These are phyloP conservation scores for Todus mexicanus DNA, from an alignment of 2,797 vertebrate species.

Conservation along the genomic window DNA sequence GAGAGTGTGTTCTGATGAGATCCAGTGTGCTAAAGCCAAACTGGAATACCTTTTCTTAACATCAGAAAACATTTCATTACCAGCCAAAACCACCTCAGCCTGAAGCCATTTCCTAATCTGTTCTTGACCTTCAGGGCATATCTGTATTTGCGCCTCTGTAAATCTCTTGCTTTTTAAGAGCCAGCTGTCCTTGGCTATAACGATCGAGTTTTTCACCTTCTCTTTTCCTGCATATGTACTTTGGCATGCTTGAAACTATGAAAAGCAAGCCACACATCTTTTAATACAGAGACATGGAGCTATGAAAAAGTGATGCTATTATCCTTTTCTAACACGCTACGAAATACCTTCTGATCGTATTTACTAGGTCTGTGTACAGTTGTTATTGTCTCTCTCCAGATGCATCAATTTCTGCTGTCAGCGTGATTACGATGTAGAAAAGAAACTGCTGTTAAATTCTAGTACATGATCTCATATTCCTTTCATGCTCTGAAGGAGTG, in stretches of 20 bases:
- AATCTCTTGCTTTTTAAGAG: neutral
- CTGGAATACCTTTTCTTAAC: neutral
- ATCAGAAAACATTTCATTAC: neutral
- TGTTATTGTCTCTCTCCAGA: neutral
- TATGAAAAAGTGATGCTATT: neutral
- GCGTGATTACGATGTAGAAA: neutral
- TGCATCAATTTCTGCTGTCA: neutral
- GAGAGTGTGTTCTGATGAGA: neutral
- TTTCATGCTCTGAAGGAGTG: neutral
- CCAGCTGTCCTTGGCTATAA: neutral
- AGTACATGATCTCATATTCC: neutral
- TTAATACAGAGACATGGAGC: neutral
- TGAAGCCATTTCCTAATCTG: neutral
- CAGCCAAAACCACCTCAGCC: neutral
- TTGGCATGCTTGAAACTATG: neutral
- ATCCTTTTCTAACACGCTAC: neutral
- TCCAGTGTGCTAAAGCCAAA: neutral
- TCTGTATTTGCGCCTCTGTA: neutral
- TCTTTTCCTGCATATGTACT: neutral
- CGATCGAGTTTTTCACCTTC: neutral
- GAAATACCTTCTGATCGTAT: neutral
- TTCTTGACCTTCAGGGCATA: neutral
- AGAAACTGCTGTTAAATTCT: neutral
- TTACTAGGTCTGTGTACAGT: neutral
- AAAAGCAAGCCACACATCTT: neutral